Evolutionary conservation across 2,113 vertebrate genomes (phyloP), one percentile per base, ranked within the genome.

Genomic region (Neopipo cinnamomea): DNA sequence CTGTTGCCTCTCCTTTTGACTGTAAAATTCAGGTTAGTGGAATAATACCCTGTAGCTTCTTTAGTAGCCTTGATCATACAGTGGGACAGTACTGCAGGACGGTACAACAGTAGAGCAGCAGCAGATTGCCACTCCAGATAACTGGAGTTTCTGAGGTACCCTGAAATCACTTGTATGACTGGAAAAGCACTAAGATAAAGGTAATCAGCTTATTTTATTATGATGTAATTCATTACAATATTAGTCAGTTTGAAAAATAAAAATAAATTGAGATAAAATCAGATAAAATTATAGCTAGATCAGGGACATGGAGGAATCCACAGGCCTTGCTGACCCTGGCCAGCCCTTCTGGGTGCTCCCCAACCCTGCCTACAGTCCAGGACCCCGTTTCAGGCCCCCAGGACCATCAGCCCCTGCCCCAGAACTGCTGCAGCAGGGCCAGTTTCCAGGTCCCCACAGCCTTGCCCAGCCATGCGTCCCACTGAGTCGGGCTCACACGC

Each of bases 401-500:
- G 3, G 8, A 14, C 35, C 8, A 2, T 30, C 52, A 67, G 35
- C 3, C 5, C 12, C 20, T 37, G 16, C 11, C 30, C 19, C 68
- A 28, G 22, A 2, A 28, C 8, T 41, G 28, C 19, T 1, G 1
- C 20, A 39, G 59, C n/a, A 53, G 47, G 24, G 27, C 20, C 23
- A 33, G 12, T 47, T 47, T 73, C 63, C 65, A 82, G 6, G n/a
- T 39, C 23, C 20, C 31, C 59, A 53, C 13, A 63, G 44, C 15
- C n/a, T 41, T 67, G 31, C 17, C 28, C 20, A 24, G 31, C 6
- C 11, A 2, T 7, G 9, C 11, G 15, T 11, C 18, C 12, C 37
- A 5, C 17, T 25, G 27, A 39, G 27, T 10, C 2, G 3, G 75
- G 7, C 35, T 63, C 21, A 27, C 7, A 7, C 0, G 0, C 9